A percentile compares a stretch with the other conserved stretches of the same genome.
Evolutionary conservation across 2,888 invertebrate species (phyloP).

Genomic region (Drosophila neonasuta): DNA sequence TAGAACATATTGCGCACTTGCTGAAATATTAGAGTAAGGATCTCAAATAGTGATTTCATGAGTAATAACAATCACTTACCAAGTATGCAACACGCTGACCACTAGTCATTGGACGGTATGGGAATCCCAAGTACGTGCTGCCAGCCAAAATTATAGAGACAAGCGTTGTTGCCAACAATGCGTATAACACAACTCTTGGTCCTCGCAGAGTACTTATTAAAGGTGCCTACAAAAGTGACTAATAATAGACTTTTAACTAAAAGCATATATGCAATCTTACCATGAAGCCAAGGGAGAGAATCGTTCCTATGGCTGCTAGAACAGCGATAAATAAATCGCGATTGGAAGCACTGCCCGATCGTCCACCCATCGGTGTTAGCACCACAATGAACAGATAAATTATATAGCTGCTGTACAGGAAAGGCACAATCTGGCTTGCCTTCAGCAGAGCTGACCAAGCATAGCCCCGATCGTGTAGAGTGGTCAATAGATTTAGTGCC

Average conservation of each 20-base stretch:
- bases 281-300: conserved; percentile 79
- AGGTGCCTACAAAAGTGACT: conserved; percentile 35
- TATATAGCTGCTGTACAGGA: conserved; percentile 82
- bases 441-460: conserved; percentile 77
- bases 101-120: conserved; percentile 83
- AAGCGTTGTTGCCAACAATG: conserved; percentile 30
- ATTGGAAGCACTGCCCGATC: conserved; percentile 80
- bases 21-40: conserved; percentile 65
- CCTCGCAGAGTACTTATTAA: conserved; percentile 57
- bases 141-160: conserved; percentile 43
- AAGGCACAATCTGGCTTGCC: conserved; percentile 81
- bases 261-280: conserved; percentile 51
- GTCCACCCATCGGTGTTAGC: conserved; percentile 85
- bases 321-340: conserved; percentile 84
- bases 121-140: conserved; percentile 84
- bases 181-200: conserved; percentile 42
- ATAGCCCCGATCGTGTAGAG: conserved; percentile 71
- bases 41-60: background rate
- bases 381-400: conserved; percentile 82
- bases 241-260: background rate
- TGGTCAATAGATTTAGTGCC: conserved; percentile 72
- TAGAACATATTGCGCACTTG: conserved; percentile 83
- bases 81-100: conserved; percentile 82
- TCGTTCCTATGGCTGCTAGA: conserved; percentile 76
- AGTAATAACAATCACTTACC: conserved; percentile 71